A percentile compares a stretch with the other conserved stretches of the same genome.
Conservation (phyloP, 2,888 invertebrate species). For the Masnerella sp. region DNA sequence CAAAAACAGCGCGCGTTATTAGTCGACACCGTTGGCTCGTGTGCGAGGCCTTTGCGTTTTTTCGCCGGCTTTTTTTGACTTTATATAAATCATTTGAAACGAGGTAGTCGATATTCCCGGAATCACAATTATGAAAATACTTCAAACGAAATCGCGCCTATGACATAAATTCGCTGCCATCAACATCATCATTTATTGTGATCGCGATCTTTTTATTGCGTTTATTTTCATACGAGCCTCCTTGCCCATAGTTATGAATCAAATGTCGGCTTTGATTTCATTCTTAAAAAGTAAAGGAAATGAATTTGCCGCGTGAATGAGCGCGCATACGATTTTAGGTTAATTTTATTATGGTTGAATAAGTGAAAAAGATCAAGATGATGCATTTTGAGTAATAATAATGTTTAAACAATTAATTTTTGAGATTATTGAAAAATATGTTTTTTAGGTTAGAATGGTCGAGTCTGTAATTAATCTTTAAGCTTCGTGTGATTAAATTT, state of each 20-base stretch:
- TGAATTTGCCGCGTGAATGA: too few species aligned
- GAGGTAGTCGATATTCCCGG: constrained; percentile 50
- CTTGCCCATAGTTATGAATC: constrained; percentile 15
- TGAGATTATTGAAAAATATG: too few species aligned
- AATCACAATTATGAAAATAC: constrained; percentile 53
- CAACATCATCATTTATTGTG: constrained; percentile 42
- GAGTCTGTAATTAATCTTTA: too few species aligned
- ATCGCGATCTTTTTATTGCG: constrained; percentile 27
- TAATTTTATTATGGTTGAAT: too few species aligned
- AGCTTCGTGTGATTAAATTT: too few species aligned
- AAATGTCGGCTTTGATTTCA: neutral
- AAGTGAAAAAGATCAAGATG: too few species aligned
- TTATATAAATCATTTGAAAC: constrained; percentile 55
- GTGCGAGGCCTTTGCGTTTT: constrained; percentile 25
- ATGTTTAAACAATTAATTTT: too few species aligned
- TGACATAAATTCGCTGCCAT: constrained; percentile 38
- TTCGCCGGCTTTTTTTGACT: constrained; percentile 35
- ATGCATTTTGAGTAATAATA: too few species aligned
- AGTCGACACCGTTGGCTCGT: constrained; percentile 39
- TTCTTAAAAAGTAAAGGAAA: neutral
- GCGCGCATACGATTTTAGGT: too few species aligned
- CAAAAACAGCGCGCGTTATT: constrained; percentile 54
- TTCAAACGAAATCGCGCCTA: constrained; percentile 42
- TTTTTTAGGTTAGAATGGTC: too few species aligned
- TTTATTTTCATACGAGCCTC: constrained; percentile 40